These are phyloP conservation scores for Typhlichthys eigenmanni DNA, from an alignment of 2,797 vertebrate genomes.

Conservation along the genomic window DNA sequence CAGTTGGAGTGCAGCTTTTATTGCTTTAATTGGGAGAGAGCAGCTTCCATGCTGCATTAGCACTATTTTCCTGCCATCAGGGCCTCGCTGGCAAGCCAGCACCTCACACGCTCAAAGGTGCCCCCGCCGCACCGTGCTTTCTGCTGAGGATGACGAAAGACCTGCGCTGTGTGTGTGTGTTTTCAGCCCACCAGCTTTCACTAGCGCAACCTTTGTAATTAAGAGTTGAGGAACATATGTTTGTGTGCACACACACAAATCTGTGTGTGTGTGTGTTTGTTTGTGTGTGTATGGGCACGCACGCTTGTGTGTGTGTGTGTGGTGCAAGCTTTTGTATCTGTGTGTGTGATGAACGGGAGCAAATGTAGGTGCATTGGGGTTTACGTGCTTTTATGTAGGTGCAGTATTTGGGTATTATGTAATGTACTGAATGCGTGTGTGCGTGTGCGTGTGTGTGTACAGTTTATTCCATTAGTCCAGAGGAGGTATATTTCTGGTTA, in stretches of 20 bases:
- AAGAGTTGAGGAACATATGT: too few species aligned
- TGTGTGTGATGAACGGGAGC: neutral
- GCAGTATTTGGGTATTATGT: neutral
- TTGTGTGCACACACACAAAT: too few species aligned
- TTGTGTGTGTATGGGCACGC: conserved; percentile 5
- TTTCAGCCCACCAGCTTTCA: neutral
- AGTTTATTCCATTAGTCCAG: conserved; percentile 56
- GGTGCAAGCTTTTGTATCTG: conserved; percentile 8
- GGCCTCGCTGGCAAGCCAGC: conserved; percentile 53
- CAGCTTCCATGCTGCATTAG: conserved; percentile 76
- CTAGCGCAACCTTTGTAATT: too few species aligned
- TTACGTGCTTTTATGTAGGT: neutral
- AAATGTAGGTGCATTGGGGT: conserved; percentile 8
- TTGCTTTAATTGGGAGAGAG: conserved; percentile 76
- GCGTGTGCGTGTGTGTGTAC: conserved; percentile 13
- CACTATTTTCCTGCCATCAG: conserved; percentile 76
- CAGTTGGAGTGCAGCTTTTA: conserved; percentile 73
- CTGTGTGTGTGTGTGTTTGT: conserved; percentile 2
- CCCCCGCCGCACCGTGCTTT: conserved; percentile 52
- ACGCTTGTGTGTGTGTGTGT: conserved; percentile 3
- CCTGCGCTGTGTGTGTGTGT: conserved; percentile 14
- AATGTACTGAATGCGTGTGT: neutral
- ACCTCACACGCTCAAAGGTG: conserved; percentile 61
- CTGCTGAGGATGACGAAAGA: conserved; percentile 61
- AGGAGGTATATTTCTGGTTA: conserved; percentile 55